Evolutionary conservation across 2,797 vertebrate species (phyloP).

Genomic region (Leuciscus waleckii): DNA sequence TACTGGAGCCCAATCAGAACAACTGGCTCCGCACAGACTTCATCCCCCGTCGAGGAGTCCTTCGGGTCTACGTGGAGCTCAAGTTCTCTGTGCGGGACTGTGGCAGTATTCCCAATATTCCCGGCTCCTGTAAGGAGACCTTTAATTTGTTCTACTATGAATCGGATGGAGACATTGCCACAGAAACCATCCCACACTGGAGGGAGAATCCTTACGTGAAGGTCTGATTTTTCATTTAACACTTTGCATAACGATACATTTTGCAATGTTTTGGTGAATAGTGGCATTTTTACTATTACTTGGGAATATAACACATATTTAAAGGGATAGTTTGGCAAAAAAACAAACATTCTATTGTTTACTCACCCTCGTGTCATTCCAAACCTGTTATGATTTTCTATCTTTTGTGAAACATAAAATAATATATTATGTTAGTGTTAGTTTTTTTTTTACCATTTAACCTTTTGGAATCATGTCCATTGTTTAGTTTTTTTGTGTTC

Average conservation of each 20-base stretch:
- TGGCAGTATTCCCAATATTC: slow-evolving; percentile 97
- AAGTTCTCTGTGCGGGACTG: slow-evolving; percentile 99
- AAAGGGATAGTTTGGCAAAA: not conserved
- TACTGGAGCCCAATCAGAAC: slow-evolving; percentile 92
- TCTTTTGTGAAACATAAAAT: not conserved
- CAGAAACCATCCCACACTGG: slow-evolving; percentile 90
- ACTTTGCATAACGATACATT: not conserved
- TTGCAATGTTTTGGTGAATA: not conserved
- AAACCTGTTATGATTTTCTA: not conserved
- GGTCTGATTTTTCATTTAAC: slow-evolving; percentile 51
- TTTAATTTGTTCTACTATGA: slow-evolving; percentile 98
- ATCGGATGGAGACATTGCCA: slow-evolving; percentile 90
- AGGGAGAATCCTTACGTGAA: slow-evolving; percentile 98
- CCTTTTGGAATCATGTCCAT: too few species aligned
- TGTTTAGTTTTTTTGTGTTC: too few species aligned
- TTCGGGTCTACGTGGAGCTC: slow-evolving; percentile 95
- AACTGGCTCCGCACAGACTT: slow-evolving; percentile 98
- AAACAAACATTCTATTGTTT: not conserved
- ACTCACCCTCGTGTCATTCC: not conserved
- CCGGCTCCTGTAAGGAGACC: slow-evolving; percentile 97
- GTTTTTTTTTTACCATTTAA: too few species aligned
- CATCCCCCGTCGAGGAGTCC: slow-evolving; percentile 88
- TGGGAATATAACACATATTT: not conserved
- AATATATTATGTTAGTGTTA: not conserved
- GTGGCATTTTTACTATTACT: not conserved